Conservation (phyloP, 2,113 vertebrate species). For the Brienomyrus longianalis region DNA sequence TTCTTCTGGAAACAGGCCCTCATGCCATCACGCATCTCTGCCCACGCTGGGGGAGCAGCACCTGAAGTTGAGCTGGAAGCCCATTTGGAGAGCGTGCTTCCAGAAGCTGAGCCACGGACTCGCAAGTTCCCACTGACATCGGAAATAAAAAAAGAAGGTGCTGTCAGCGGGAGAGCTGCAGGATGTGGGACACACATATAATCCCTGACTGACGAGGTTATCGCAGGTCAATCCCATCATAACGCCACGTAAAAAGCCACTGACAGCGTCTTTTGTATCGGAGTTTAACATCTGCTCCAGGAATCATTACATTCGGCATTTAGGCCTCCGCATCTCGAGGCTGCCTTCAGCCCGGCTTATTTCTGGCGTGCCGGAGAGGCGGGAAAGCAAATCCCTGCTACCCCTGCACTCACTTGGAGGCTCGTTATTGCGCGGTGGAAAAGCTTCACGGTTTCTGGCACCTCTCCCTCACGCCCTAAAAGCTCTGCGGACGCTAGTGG, state of each 20-base stretch:
- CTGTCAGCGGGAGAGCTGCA: background rate
- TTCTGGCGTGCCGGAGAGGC: background rate
- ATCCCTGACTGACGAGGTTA: conserved; percentile 10
- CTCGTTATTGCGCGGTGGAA: background rate
- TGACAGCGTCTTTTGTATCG: background rate
- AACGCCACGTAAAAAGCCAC: background rate
- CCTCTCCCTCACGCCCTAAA: background rate
- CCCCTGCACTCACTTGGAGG: background rate
- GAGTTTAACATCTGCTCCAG: background rate
- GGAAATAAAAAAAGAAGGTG: background rate
- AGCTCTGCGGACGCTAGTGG: background rate
- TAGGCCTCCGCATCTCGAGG: background rate
- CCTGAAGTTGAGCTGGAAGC: background rate
- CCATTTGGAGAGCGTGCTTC: background rate
- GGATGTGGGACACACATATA: background rate
- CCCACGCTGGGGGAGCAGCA: background rate
- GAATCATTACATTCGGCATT: conserved; percentile 5
- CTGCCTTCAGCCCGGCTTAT: background rate
- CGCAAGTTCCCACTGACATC: background rate
- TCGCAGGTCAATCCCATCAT: background rate
- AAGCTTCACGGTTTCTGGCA: background rate
- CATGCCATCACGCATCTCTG: background rate
- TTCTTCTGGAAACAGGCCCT: background rate
- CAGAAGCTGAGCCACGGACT: background rate
- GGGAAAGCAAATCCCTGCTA: background rate